Evolutionary conservation across 2,113 vertebrate genomes (phyloP), one percentile per base, ranked within the genome.

Genomic region (Trematomus loennbergii): DNA sequence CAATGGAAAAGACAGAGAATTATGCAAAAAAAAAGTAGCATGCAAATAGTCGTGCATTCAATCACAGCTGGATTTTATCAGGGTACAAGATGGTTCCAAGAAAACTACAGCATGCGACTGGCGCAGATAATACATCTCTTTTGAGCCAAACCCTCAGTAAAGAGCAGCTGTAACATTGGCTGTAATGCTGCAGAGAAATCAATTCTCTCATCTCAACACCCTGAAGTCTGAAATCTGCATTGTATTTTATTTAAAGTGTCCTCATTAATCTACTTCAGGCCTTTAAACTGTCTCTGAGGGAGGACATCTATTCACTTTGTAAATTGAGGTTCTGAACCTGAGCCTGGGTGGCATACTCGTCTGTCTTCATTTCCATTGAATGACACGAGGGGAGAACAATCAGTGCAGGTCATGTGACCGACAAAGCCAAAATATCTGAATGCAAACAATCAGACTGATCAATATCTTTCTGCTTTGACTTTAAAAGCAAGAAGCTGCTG

Each of bases 221-320:
- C 13, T 57, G 18, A 68, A 7, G 45, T 72, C 55, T 45, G 9
- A 73, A 49, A 54, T 75, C 64, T 62, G 13, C n/a, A 53, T 58
- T 16, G 17, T 13, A 43, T 75, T 67, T 63, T 20, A 2, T 72
- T 52, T 80, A 33, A 33, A 43, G 61, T 58, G 2, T 6, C 33
- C 85, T 84, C 65, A 45, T 74, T 84, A 72, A 72, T 84, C 55
- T 75, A 72, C 49, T 77, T 75, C 40, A 69, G 20, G 29, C 54
- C 53, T 29, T 58, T 75, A 29, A 70, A 62, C 43, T 15, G 5
- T 43, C 9, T 25, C 18, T 82, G 58, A 43, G n/a, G 6, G 15
- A 5, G 18, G 33, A 64, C 67, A 81, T 57, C 43, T 9, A 66
- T 75, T 86, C 63, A 64, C 22, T 67, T 60, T 74, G 18, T 54